Evolutionary conservation across 2,888 invertebrate species (phyloP).

Genomic region (Eucriotettix oculatus): DNA sequence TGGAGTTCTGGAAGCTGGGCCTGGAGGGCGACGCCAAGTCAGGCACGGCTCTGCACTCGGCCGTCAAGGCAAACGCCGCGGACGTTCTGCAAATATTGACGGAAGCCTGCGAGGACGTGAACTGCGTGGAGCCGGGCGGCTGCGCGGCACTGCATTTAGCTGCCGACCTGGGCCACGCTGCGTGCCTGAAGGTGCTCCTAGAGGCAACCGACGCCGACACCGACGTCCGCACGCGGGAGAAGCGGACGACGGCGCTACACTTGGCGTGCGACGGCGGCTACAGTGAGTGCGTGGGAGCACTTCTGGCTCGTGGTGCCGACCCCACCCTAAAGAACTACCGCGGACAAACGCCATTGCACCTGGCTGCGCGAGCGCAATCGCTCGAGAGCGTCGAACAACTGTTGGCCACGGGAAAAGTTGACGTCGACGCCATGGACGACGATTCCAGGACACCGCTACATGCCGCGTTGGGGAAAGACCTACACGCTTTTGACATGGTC

Average conservation of each 20-base stretch:
- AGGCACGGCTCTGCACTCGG: constrained; percentile 58
- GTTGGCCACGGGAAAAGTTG: constrained; percentile 53
- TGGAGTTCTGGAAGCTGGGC: constrained; percentile 25
- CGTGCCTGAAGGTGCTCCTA: constrained; percentile 55
- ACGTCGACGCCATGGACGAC: constrained; percentile 63
- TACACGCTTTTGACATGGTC: constrained; percentile 62
- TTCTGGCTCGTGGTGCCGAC: constrained; percentile 58
- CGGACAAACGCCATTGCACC: constrained; percentile 70
- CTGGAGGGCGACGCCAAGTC: background rate
- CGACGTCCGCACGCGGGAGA: constrained; percentile 52
- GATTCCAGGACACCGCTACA: constrained; percentile 70
- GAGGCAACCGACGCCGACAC: constrained; percentile 55
- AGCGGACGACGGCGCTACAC: constrained; percentile 65
- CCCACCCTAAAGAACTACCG: constrained; percentile 57
- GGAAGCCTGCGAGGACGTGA: constrained; percentile 55
- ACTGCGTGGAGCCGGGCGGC: constrained; percentile 51
- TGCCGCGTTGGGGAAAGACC: constrained; percentile 69
- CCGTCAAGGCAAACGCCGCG: constrained; percentile 68
- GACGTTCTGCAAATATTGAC: constrained; percentile 64
- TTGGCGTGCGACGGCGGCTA: constrained; percentile 79
- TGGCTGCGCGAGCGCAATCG: constrained; percentile 65
- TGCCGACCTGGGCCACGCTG: constrained; percentile 61
- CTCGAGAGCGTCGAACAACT: constrained; percentile 66
- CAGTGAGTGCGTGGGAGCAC: constrained; percentile 57
- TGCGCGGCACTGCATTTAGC: constrained; percentile 67